Conservation (phyloP, 2,888 invertebrate genomes). For the Conops quadrifasciatus region DNA sequence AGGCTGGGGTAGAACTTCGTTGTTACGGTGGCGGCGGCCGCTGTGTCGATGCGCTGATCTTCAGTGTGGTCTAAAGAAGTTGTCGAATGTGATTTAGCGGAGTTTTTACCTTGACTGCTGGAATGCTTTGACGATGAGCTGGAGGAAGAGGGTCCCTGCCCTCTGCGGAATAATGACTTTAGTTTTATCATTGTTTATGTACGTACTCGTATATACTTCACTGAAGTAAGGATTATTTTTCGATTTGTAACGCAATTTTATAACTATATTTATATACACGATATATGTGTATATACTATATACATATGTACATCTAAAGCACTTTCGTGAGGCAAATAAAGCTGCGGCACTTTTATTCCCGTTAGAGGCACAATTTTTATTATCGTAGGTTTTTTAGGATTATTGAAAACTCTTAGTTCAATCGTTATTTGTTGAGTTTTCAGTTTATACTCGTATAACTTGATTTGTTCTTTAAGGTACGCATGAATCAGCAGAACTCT, state of each 20-base stretch:
- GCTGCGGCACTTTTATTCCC: not conserved
- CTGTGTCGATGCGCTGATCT: slow-evolving; percentile 35
- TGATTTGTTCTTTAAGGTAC: no score
- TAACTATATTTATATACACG: no score
- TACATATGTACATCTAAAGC: not conserved
- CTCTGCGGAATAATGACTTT: slow-evolving; percentile 91
- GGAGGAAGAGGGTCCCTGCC: slow-evolving; percentile 69
- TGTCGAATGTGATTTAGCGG: slow-evolving; percentile 58
- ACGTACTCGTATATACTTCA: not conserved
- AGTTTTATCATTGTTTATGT: slow-evolving; percentile 77
- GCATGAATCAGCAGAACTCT: no score
- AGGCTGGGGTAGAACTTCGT: slow-evolving; percentile 56
- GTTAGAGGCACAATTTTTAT: not conserved
- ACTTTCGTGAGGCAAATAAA: slow-evolving; percentile 7
- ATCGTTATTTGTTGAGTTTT: no score
- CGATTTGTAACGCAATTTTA: slow-evolving; percentile 18
- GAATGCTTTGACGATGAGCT: slow-evolving; percentile 48
- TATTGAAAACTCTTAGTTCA: no score
- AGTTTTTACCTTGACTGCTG: slow-evolving; percentile 63
- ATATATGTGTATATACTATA: no score
- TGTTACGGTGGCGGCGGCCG: slow-evolving; percentile 26
- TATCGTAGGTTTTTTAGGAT: no score
- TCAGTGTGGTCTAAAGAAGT: slow-evolving; percentile 57
- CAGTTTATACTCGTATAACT: no score
- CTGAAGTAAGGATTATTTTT: not conserved